Conservation (phyloP, 37 sponge, comb jelly and placozoan species). For the Bolinopsis microptera region DNA sequence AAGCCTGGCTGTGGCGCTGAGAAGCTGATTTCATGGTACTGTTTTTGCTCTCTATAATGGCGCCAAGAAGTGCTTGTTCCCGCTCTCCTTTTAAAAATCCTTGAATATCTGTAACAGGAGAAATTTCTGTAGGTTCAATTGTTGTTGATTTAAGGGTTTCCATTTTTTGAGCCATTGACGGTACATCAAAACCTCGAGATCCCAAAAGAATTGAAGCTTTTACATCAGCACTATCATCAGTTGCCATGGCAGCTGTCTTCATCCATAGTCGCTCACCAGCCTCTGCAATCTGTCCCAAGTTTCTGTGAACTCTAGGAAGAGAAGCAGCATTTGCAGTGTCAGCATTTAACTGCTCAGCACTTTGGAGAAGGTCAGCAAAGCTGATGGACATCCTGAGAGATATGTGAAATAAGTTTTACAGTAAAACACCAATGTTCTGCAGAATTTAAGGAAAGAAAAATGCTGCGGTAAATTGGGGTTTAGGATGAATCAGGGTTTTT, state of each 20-base stretch:
- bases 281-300: slow-evolving; percentile 91
- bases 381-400: slow-evolving; percentile 69
- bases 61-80: slow-evolving; percentile 89
- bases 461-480: too few relatives aligned
- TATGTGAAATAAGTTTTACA: too few relatives aligned
- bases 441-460: too few relatives aligned
- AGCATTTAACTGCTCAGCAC: slow-evolving; percentile 86
- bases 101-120: slow-evolving; percentile 57
- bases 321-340: slow-evolving; percentile 74
- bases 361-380: slow-evolving; percentile 81
- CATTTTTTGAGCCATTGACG: slow-evolving; percentile 82
- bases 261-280: slow-evolving; percentile 86
- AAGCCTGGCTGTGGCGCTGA: slow-evolving; percentile 72
- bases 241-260: slow-evolving; percentile 71
- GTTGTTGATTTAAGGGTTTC: slow-evolving; percentile 87
- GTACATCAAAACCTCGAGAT: slow-evolving; percentile 91
- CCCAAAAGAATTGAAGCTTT: slow-evolving; percentile 93
- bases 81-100: slow-evolving; percentile 91
- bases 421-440: too few relatives aligned
- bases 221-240: slow-evolving; percentile 77
- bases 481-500: too few relatives aligned
- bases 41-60: slow-evolving; percentile 88
- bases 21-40: slow-evolving; percentile 52
- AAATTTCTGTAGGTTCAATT: slow-evolving; percentile 78
- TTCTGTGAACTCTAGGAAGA: slow-evolving; percentile 87